These are phyloP conservation scores for Phyto melanocephala DNA, from an alignment of 2,888 invertebrate species.

Conservation along the genomic window DNA sequence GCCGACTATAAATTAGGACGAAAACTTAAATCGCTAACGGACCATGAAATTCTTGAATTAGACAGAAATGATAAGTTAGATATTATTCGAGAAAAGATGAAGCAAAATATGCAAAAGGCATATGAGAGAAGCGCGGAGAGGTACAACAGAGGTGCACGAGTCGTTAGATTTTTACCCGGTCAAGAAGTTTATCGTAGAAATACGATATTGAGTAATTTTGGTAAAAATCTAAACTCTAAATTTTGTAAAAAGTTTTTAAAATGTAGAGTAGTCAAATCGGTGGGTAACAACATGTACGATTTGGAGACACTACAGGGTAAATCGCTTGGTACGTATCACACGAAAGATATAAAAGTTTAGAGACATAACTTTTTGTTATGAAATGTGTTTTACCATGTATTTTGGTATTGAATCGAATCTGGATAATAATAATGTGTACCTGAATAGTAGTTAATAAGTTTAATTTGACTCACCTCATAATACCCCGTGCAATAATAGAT, in stretches of 20 bases:
- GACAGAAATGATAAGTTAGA: not conserved
- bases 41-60: not conserved
- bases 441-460: not conserved
- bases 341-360: not conserved
- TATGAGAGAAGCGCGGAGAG: too few relatives aligned
- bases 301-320: too few relatives aligned
- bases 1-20: not conserved
- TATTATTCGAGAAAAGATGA: not conserved
- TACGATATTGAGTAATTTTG: conserved; percentile 5
- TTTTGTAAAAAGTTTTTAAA: too few relatives aligned
- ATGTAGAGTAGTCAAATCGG: too few relatives aligned
- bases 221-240: conserved; percentile 1
- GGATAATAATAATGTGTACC: not conserved
- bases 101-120: too few relatives aligned
- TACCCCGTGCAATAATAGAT: not conserved
- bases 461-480: not conserved
- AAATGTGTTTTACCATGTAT: too few relatives aligned
- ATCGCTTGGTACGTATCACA: not conserved
- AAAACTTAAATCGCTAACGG: not conserved
- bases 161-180: not conserved
- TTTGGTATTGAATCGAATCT: not conserved
- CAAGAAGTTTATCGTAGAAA: conserved; percentile 16
- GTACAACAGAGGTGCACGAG: not conserved
- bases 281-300: too few relatives aligned
- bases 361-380: too few relatives aligned